Evolutionary conservation across 1,140 invertebrate genomes (phyloP).

Genomic region (Tetragnatha versicolor): DNA sequence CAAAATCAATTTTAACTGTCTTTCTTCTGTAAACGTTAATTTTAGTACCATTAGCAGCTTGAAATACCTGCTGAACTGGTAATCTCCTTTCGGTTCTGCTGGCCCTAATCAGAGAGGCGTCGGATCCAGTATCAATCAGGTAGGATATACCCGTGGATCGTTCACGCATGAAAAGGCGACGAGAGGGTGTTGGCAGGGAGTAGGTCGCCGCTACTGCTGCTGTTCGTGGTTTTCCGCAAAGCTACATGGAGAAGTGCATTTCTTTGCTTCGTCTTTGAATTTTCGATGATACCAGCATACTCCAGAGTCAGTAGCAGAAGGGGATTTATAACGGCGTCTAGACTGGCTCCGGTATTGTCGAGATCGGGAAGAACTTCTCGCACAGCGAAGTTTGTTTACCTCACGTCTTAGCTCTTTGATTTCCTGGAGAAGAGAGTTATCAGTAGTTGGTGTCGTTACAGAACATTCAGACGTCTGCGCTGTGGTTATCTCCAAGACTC

Average conservation of each 20-base stretch:
- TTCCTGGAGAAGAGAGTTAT: background rate
- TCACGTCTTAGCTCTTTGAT: background rate
- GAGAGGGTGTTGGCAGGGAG: too few relatives aligned
- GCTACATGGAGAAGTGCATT: constrained; percentile 14
- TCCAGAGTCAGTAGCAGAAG: background rate
- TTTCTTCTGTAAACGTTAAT: constrained; percentile 2
- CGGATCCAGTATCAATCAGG: constrained; percentile 34
- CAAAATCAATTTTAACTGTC: background rate
- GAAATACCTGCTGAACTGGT: background rate
- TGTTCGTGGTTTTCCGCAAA: background rate
- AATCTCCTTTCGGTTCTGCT: background rate
- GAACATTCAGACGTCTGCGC: background rate
- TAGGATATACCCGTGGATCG: background rate
- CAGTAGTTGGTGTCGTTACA: background rate
- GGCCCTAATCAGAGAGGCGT: constrained; percentile 16
- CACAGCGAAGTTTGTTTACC: background rate
- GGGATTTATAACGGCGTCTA: background rate
- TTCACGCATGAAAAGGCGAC: constrained; percentile 22
- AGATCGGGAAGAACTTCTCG: background rate
- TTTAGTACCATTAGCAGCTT: constrained; percentile 14
- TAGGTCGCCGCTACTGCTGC: background rate
- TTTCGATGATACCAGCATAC: constrained; percentile 36
- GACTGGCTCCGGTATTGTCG: background rate
- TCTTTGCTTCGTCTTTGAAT: constrained; percentile 32
- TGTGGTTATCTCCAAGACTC: background rate